Evolutionary conservation across 1,140 invertebrate genomes (phyloP).

Genomic region (Pollicipes pollicipes): DNA sequence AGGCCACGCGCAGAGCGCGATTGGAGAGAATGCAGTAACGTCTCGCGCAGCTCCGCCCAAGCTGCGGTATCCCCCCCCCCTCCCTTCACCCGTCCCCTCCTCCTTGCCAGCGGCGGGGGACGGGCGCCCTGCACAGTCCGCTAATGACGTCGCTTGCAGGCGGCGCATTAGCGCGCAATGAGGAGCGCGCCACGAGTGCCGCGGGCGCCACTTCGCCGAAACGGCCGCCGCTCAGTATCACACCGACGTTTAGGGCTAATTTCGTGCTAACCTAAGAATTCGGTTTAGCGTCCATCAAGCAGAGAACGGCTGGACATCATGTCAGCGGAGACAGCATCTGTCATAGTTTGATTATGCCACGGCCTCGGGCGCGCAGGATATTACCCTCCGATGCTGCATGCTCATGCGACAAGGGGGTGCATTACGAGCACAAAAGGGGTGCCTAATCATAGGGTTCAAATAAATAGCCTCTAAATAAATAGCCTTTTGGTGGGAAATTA

Average conservation of each 20-base stretch:
- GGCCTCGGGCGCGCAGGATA: too few relatives aligned
- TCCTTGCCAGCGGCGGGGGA: not conserved
- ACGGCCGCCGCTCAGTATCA: not conserved
- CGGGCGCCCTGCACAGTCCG: not conserved
- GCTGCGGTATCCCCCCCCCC: too few relatives aligned
- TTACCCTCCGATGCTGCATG: not conserved
- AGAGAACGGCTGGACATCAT: not conserved
- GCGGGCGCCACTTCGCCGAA: not conserved
- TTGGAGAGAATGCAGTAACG: too few relatives aligned
- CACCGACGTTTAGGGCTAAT: not conserved
- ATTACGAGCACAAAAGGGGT: not conserved
- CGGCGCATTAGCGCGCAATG: not conserved
- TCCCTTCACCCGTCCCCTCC: too few relatives aligned
- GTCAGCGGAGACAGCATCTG: not conserved
- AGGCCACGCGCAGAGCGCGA: too few relatives aligned
- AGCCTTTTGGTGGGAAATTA: not conserved
- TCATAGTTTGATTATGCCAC: not conserved
- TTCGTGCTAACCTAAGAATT: not conserved
- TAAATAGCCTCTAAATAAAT: conserved; percentile 2
- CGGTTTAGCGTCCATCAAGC: not conserved
- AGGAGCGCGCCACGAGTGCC: not conserved
- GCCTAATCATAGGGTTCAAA: not conserved
- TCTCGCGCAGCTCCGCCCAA: too few relatives aligned
- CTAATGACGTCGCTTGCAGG: not conserved
- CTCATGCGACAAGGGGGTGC: not conserved